A percentile compares a stretch with the other conserved stretches of the same genome.
Evolutionary conservation across 2,797 vertebrate genomes (phyloP).

Genomic region (Mus caroli): DNA sequence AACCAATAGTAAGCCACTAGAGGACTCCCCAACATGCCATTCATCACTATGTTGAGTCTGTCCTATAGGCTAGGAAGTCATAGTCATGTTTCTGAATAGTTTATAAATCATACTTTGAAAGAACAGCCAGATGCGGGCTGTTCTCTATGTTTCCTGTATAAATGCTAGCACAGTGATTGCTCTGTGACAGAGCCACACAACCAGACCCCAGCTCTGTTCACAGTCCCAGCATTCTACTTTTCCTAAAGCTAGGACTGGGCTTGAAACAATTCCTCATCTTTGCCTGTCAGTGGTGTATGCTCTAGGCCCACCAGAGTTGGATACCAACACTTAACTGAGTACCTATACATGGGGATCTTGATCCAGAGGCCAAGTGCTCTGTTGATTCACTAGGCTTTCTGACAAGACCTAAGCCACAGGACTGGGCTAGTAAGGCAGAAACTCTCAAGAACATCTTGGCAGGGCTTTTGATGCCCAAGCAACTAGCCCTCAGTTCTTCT

Average conservation of each 20-base stretch:
- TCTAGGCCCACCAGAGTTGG: neutral
- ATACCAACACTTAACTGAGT: neutral
- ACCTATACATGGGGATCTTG: neutral
- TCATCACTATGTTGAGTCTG: neutral
- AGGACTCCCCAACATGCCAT: neutral
- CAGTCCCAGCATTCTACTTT: neutral
- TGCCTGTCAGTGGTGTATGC: fast-evolving
- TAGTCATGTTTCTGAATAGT: neutral
- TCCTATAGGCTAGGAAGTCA: neutral
- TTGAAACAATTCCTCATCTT: fast-evolving
- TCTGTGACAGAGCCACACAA: fast-evolving
- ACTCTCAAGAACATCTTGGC: neutral
- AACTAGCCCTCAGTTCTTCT: neutral
- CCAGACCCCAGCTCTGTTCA: neutral
- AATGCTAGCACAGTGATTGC: fast-evolving
- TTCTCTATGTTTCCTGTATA: neutral
- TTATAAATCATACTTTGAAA: neutral
- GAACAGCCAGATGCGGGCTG: neutral
- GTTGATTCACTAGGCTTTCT: neutral
- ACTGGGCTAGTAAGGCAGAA: neutral
- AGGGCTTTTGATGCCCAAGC: neutral
- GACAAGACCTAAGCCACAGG: neutral
- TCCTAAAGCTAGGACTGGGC: neutral
- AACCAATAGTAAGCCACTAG: too few relatives aligned
- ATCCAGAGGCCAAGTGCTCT: neutral